phyloP scores from a whole-genome alignment of 2,888 invertebrate genomes.

The Thymelicus sylvestris region DNA sequence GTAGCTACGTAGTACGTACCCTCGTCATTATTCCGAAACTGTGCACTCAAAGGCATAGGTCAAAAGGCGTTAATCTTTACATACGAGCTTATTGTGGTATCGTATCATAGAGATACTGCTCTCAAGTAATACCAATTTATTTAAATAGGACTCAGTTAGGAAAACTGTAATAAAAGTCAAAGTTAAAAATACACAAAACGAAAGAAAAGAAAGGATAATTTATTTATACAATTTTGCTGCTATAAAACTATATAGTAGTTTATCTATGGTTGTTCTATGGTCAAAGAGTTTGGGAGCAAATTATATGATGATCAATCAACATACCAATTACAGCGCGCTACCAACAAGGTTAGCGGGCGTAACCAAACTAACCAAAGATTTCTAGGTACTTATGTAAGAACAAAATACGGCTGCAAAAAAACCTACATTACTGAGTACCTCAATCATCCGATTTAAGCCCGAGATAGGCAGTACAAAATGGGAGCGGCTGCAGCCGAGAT shows the following conservation, averaged over 20 bases:
- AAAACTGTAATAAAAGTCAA: too few species aligned
- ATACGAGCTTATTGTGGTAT: too few species aligned
- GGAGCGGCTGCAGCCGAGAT: conserved; percentile 15
- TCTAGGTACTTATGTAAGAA: conserved; percentile 13
- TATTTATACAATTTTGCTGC: too few species aligned
- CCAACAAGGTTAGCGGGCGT: background rate
- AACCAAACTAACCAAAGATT: background rate
- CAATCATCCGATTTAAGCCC: conserved; percentile 42
- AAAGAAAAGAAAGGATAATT: too few species aligned
- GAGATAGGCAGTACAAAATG: conserved; percentile 35
- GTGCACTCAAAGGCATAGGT: conserved; percentile 8
- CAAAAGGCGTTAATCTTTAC: background rate
- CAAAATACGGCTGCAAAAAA: conserved; percentile 17
- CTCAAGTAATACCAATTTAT: too few species aligned
- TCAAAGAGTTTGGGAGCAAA: background rate
- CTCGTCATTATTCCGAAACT: conserved; percentile 9
- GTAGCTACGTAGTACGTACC: too few species aligned
- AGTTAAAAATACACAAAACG: too few species aligned
- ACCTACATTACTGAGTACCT: conserved; percentile 35
- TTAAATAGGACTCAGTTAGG: too few species aligned
- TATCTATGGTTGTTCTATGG: too few species aligned
- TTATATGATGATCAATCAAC: conserved; percentile 3
- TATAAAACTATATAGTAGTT: too few species aligned
- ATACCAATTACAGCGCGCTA: conserved; percentile 8
- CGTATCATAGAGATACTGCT: too few species aligned